Evolutionary conservation across 2,888 invertebrate species (phyloP), one percentile per base, ranked within the genome.

Genomic region (Drosophila tripunctata): DNA sequence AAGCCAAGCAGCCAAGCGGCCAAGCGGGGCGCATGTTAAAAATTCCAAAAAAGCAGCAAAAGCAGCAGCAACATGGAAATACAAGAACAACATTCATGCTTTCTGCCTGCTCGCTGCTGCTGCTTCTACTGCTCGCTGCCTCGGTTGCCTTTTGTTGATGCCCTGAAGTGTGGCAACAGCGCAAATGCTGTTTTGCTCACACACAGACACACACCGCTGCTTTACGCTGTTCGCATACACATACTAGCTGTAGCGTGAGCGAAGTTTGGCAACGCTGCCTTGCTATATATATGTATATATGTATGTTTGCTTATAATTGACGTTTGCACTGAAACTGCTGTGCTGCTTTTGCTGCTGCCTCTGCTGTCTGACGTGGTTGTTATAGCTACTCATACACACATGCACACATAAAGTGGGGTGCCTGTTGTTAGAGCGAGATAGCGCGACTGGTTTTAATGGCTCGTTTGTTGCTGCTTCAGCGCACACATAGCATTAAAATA

Each of bases 391-490:
- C 72, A 62, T 22, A 60, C 47, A 64, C 31, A 60, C 30, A 27
- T 3, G 21, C 27, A 69, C 41, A 50, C 40, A 70, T 62, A 76
- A 78, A 75, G 75, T 76, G 76, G 76, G 76, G 78, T 77, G 76
- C 65, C 79, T 72, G 65, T 55, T 54, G 87, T 56, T 15, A 31
- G 67, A 84, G 65, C 43, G 68, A 87, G 81, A 85, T 44, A 66
- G 86, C 35, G 68, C 51, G 45, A 51, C 62, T 64, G 58, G 64
- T 79, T 80, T 73, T 69, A 75, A 75, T 75, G 77, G 77, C 68
- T 48, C 50, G 75, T 71, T n/a, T 83, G 81, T 87, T 80, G 87
- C 87, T 86, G 84, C 81, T 84, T 84, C 85, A 84, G 78, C 81
- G 75, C 80, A 62, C 78, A 82, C 58, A 71, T 41, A 43, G 52